These are phyloP conservation scores for Sarcophaga carnaria DNA, from an alignment of 2,888 invertebrate genomes.

Conservation along the genomic window DNA sequence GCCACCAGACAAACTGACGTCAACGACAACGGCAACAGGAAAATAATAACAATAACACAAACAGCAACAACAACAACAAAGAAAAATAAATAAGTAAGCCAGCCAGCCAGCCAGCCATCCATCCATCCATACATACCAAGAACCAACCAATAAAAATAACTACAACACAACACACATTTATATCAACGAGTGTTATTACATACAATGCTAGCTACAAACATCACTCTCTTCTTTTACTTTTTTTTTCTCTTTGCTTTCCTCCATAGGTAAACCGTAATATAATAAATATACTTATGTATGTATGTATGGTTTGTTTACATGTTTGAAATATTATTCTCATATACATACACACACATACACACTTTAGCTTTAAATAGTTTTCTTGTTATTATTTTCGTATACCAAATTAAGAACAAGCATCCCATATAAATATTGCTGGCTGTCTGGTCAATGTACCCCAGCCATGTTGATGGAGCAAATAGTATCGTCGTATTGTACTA, in stretches of 20 bases:
- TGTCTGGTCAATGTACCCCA: too few relatives aligned
- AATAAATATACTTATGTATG: neutral
- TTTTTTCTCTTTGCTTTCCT: neutral
- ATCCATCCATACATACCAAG: neutral
- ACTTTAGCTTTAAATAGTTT: constrained; percentile 39
- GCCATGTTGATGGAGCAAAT: too few relatives aligned
- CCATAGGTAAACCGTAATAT: neutral
- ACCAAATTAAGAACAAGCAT: neutral
- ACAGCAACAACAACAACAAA: constrained; percentile 34
- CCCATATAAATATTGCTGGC: neutral
- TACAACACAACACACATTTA: neutral
- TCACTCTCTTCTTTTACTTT: neutral
- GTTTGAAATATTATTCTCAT: neutral
- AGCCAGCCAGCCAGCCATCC: constrained; percentile 35
- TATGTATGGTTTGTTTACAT: neutral
- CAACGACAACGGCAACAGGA: constrained; percentile 48
- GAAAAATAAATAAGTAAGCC: constrained; percentile 34
- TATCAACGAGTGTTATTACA: too few relatives aligned
- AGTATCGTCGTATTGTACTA: too few relatives aligned
- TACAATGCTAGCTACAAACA: neutral
- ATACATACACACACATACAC: constrained; percentile 22
- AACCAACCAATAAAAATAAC: neutral
- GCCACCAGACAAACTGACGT: constrained; percentile 65
- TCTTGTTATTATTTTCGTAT: neutral
- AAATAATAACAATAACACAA: constrained; percentile 47